phyloP scores from a whole-genome alignment of 2,888 invertebrate species.

The Lordiphosa andalusiaca region DNA sequence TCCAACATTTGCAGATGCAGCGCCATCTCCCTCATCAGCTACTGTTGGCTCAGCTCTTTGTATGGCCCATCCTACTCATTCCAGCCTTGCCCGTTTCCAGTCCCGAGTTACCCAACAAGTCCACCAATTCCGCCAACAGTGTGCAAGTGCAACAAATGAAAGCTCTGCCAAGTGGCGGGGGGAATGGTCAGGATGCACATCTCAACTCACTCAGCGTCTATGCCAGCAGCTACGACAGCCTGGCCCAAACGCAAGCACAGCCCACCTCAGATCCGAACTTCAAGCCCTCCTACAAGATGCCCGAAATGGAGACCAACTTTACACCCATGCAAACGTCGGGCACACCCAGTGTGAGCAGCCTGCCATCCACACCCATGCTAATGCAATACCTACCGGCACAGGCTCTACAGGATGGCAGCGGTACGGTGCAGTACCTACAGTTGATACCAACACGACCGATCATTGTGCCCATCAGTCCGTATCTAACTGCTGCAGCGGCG shows the following conservation, averaged over 20 bases:
- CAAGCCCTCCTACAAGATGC: slow-evolving; percentile 74
- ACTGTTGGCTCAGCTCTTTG: slow-evolving; percentile 40
- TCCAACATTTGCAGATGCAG: slow-evolving; percentile 40
- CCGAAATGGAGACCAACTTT: slow-evolving; percentile 77
- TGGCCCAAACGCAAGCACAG: slow-evolving; percentile 10
- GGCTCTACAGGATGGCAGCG: slow-evolving; percentile 64
- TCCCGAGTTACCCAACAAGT: slow-evolving; percentile 69
- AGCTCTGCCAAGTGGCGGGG: slow-evolving; percentile 4
- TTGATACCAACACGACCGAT: slow-evolving; percentile 79
- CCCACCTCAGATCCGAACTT: slow-evolving; percentile 35
- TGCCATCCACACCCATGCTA: slow-evolving; percentile 73
- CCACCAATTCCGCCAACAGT: slow-evolving; percentile 48
- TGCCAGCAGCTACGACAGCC: slow-evolving; percentile 72
- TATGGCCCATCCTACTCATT: slow-evolving; percentile 33
- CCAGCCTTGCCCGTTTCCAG: slow-evolving; percentile 64
- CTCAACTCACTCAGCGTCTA: slow-evolving; percentile 76
- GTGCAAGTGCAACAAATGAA: slow-evolving; percentile 36
- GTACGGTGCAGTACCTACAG: slow-evolving; percentile 78
- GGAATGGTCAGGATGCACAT: slow-evolving; percentile 62
- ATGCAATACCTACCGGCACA: slow-evolving; percentile 79
- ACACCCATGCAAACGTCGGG: slow-evolving; percentile 70
- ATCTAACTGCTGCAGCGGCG: slow-evolving; percentile 39
- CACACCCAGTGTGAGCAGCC: slow-evolving; percentile 33
- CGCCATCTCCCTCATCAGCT: slow-evolving; percentile 16
- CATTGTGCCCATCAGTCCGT: slow-evolving; percentile 78